phyloP scores from a whole-genome alignment of 2,888 invertebrate genomes.

The Monoplex corrugatus region DNA sequence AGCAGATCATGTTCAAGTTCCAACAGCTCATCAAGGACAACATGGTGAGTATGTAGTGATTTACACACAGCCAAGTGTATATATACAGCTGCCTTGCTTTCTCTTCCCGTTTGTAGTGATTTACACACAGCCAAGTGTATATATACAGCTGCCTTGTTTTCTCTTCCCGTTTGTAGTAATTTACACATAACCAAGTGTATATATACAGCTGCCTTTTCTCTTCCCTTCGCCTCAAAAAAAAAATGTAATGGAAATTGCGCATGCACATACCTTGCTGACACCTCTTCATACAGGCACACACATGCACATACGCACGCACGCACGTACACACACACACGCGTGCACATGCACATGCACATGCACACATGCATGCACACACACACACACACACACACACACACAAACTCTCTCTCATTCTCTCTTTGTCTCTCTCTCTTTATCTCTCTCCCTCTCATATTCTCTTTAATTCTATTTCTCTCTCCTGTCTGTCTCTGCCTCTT shows the following conservation, averaged over 20 bases:
- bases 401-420: background rate
- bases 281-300: too few relatives aligned
- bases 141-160: background rate
- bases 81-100: background rate
- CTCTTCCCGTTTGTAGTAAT: too few relatives aligned
- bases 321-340: too few relatives aligned
- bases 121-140: too few relatives aligned
- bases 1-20: slow-evolving; percentile 94
- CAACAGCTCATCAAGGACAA: slow-evolving; percentile 93
- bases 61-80: too few relatives aligned
- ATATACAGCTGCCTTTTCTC: background rate
- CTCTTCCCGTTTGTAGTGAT: too few relatives aligned
- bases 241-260: too few relatives aligned
- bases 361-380: slow-evolving; percentile 43
- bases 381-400: background rate
- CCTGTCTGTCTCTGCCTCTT: background rate
- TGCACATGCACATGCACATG: background rate
- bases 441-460: background rate
- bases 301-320: too few relatives aligned
- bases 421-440: background rate
- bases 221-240: too few relatives aligned
- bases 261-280: too few relatives aligned
- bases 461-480: background rate
- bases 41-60: slow-evolving; percentile 86
- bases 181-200: background rate